Evolutionary conservation across 2,888 invertebrate genomes (phyloP).

Genomic region (Hypsopygia costalis): DNA sequence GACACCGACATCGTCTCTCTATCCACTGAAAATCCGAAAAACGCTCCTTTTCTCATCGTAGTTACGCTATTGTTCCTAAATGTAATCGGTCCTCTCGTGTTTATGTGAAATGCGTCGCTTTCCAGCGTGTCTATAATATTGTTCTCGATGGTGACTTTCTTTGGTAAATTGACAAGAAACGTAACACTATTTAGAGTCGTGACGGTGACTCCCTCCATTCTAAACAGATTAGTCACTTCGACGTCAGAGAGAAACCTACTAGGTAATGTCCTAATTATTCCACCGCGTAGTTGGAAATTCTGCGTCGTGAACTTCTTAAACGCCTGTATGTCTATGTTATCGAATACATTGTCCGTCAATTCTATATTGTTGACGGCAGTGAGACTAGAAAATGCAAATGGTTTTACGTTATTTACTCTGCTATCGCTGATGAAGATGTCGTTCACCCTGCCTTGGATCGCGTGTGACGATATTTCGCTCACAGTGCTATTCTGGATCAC

Average conservation of each 20-base stretch:
- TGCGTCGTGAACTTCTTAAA: constrained; percentile 89
- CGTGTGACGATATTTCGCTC: constrained; percentile 78
- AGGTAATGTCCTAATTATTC: constrained; percentile 81
- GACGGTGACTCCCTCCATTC: constrained; percentile 83
- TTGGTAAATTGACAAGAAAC: constrained; percentile 83
- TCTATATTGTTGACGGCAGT: constrained; percentile 83
- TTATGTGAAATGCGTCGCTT: constrained; percentile 83
- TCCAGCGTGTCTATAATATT: constrained; percentile 81
- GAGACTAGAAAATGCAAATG: constrained; percentile 89
- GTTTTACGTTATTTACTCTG: constrained; percentile 80
- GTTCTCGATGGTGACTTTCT: constrained; percentile 81
- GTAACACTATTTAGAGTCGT: constrained; percentile 84
- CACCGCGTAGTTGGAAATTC: constrained; percentile 83
- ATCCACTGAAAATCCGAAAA: constrained; percentile 79
- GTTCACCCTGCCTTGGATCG: constrained; percentile 86
- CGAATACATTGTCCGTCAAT: constrained; percentile 81
- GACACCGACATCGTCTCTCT: constrained; percentile 59
- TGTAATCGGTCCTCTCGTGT: constrained; percentile 81
- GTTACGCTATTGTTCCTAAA: constrained; percentile 84
- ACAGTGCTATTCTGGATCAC: constrained; percentile 72
- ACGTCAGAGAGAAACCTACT: constrained; percentile 88
- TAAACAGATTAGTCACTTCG: constrained; percentile 83
- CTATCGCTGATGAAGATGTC: constrained; percentile 83
- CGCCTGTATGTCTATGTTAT: constrained; percentile 84
- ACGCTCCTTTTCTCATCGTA: constrained; percentile 81